Percentiles rank a stretch among this genome's conserved stretches.
These are phyloP conservation scores for Zaprionus camerounensis DNA, from an alignment of 1,140 invertebrate species.

Conservation along the genomic window DNA sequence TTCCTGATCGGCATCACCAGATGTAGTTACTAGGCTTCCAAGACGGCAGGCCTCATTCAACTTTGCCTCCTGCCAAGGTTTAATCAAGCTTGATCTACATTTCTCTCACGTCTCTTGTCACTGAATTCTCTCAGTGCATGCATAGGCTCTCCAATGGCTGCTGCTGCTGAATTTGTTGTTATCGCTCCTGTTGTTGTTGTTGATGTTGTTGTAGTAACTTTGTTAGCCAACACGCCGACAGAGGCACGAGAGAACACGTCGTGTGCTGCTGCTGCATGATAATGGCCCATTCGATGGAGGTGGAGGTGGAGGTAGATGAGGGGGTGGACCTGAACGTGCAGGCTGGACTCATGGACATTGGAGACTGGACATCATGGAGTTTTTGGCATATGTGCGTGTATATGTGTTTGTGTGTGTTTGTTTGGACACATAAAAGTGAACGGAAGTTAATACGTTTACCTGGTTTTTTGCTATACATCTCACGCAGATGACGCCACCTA, in stretches of 20 bases:
- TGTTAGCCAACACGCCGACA: conserved; percentile 43
- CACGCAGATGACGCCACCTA: conserved; percentile 59
- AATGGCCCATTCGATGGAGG: conserved; percentile 41
- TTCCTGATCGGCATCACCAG: too few species aligned
- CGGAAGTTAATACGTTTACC: conserved; percentile 82
- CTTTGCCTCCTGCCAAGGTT: not conserved
- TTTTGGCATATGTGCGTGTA: conserved; percentile 45
- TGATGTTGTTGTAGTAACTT: conserved; percentile 36
- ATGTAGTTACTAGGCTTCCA: too few species aligned
- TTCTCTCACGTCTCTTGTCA: not conserved
- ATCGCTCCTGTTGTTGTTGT: conserved; percentile 4
- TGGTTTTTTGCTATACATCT: conserved; percentile 43
- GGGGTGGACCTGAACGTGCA: conserved; percentile 1
- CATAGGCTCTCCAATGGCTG: conserved; percentile 13
- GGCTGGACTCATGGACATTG: conserved; percentile 30
- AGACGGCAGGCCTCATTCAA: too few species aligned
- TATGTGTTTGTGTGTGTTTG: conserved; percentile 32
- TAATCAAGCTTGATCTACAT: not conserved
- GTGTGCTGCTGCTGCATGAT: conserved; percentile 44
- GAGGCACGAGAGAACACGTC: conserved; percentile 22
- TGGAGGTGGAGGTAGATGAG: not conserved
- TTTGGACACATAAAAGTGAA: conserved; percentile 72
- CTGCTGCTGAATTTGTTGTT: conserved; percentile 9
- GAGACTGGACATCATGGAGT: conserved; percentile 58
- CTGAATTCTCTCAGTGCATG: conserved; percentile 20